Base-by-base conservation (phyloP, 1,140 invertebrate species). In the Pantala flavescens region DNA sequence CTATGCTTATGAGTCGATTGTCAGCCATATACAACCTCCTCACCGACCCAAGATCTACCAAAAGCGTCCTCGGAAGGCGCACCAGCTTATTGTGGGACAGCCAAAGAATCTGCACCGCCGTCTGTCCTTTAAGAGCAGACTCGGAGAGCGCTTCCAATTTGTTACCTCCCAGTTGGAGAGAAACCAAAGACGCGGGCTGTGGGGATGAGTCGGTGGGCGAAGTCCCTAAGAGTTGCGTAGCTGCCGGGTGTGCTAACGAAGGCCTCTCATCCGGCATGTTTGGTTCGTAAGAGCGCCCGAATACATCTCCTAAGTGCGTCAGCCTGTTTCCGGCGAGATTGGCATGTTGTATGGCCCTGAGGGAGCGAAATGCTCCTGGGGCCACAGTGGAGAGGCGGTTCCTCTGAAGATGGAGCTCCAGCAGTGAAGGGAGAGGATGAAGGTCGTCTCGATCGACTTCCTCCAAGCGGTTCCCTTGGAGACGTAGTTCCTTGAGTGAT, bases 371-470 rank as follows among this genome's bases (percentile, higher is more conserved):
- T 0, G 95, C 90, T 71, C 94, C 93, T 3, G 89, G 87, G 77
- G 94, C 93, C 76, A 97, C 93, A 19, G 86, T 87, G 43, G 88
- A 87, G 75, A 97, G 93, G 9, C 86, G 81, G 83, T 97, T 97
- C 81, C 94, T 93, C 80, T 96, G 92, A 24, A 97, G 84, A 83
- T 95, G 92, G 23, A 97, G 82, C 81, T 96, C 94, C 77, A 93
- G 84, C 0, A 96, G 83, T 14, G 88, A 86, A 0, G 93, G 90
- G 23, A 96, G 81, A 0, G 92, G 90, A 74, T 91, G 90, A 78
- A 97, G 94, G 3, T 95, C 90, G 0, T 91, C 91, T 71, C 89
- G 87, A 24, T 88, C 87, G 76, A 97, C 90, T 71, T 87, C 86
- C 71, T 83, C 85, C 73, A 96, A 86, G 78, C 88, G 87, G 85